Base-by-base conservation (phyloP, 2,113 vertebrate genomes). In the Ophiodon elongatus region DNA sequence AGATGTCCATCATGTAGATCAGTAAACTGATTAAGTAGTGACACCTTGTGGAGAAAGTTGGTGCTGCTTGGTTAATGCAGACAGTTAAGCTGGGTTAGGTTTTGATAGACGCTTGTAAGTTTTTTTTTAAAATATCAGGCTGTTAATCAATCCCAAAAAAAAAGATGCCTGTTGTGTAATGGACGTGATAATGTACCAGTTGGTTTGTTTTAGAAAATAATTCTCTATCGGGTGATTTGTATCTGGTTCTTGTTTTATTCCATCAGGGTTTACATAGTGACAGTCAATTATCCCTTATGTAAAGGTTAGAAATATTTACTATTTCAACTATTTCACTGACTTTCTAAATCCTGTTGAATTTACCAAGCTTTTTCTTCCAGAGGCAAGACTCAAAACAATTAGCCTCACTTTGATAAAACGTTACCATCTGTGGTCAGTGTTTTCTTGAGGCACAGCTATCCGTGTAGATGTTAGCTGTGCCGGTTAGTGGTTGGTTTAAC, bases 31-130 rank as follows among this genome's bases (percentile, higher is more conserved):
- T 45, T 4, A 23, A 43, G 2, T n/a, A 35, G 64, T 45, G 82
- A 77, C 80, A 72, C 39, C 80, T 56, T 74, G 76, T 83, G 79
- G 85, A 43, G 25, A 64, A 63, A n/a, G 29, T 27, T 75, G 35
- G 14, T 59, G 52, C 4, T 65, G 1, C 43, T 19, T 31, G 14
- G 4, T 76, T 21, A 54, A 23, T 31, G 19, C 29, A 60, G 13
- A 25, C 39, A 31, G 31, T 41, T 57, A 8, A 13, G 13, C n/a
- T 41, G 62, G 3, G 7, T 17, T 4, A 25, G 19, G 29, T 31
- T 69, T 69, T 19, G 27, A 14, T 6, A 33, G 2, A 43, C 1
- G 11, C 50, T 52, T 52, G 50, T 52, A 50, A 17, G 1, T 50
- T 50, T 7, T 19, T 50, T 14, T 43, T n/a, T n/a, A n/a, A n/a